Conservation (phyloP, 1,140 invertebrate genomes). For the Teleogryllus occipitalis region DNA sequence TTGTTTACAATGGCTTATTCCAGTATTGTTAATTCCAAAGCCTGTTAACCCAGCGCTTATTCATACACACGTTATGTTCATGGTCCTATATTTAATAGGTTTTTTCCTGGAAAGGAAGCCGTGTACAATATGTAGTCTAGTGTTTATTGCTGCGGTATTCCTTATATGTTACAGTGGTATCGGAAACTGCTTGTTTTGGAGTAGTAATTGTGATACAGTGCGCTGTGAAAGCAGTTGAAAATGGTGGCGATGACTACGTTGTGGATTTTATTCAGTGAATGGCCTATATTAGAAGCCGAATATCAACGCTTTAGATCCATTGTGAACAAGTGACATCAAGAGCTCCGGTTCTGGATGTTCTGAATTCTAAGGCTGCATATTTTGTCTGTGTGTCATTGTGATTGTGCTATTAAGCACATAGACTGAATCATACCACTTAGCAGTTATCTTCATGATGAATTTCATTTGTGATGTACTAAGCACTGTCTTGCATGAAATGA, state of each 20-base stretch:
- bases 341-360: no score
- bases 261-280: no score
- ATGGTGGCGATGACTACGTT: neutral
- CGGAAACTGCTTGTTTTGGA: slow-evolving; percentile 90
- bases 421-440: no score
- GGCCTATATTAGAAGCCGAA: no score
- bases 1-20: slow-evolving; percentile 96
- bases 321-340: no score
- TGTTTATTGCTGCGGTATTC: slow-evolving; percentile 86
- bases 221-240: slow-evolving; percentile 54
- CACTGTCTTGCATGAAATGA: no score
- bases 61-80: slow-evolving; percentile 95
- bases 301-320: no score
- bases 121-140: slow-evolving; percentile 90
- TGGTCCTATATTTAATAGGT: slow-evolving; percentile 85
- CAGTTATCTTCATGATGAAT: no score
- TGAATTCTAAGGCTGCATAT: no score
- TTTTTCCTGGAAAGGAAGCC: slow-evolving; percentile 93
- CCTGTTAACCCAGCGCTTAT: slow-evolving; percentile 88
- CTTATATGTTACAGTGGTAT: slow-evolving; percentile 93
- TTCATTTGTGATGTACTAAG: no score
- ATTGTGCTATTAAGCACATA: no score
- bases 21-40: slow-evolving; percentile 93
- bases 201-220: slow-evolving; percentile 63
- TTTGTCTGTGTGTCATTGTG: no score